Percentiles rank a stretch among this genome's conserved stretches.
These are phyloP conservation scores for Drosophila ohnishii DNA, from an alignment of 1,140 invertebrate species.

Conservation along the genomic window DNA sequence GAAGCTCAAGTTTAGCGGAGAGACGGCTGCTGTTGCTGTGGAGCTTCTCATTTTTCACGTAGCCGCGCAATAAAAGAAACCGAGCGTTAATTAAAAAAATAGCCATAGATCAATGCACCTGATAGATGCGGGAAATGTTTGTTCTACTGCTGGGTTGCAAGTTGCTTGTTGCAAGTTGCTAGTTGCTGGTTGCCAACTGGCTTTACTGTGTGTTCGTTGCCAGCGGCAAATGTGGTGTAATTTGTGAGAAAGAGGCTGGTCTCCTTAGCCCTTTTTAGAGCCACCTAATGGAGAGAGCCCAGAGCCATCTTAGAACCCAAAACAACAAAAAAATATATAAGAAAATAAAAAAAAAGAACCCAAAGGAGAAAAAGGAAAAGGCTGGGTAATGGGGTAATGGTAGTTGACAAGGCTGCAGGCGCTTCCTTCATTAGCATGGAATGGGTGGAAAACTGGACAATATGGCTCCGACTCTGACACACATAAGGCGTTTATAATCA, in stretches of 20 bases:
- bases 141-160: slow-evolving; percentile 37
- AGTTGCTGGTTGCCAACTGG: slow-evolving; percentile 14
- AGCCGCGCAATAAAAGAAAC: slow-evolving; percentile 74
- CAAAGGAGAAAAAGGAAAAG: slow-evolving; percentile 5
- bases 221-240: slow-evolving; percentile 65
- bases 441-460: slow-evolving; percentile 31
- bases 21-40: slow-evolving; percentile 9
- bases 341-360: slow-evolving; percentile 1
- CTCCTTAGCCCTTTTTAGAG: slow-evolving; percentile 54
- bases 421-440: slow-evolving; percentile 72
- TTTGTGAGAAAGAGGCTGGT: slow-evolving; percentile 60
- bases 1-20: slow-evolving; percentile 40
- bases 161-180: slow-evolving; percentile 25
- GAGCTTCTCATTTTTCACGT: slow-evolving; percentile 65
- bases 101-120: slow-evolving; percentile 80
- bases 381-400: slow-evolving; percentile 21
- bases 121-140: slow-evolving; percentile 69
- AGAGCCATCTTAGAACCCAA: slow-evolving; percentile 22
- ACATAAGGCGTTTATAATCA: slow-evolving; percentile 59
- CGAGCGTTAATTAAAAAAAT: slow-evolving; percentile 81
- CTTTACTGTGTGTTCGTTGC: slow-evolving; percentile 16
- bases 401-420: slow-evolving; percentile 69
- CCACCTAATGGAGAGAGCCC: slow-evolving; percentile 43
- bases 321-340: neutral
- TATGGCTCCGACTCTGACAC: slow-evolving; percentile 51